Conservation (phyloP, 92 coral and sea anemone genomes). For the Zoanthus sociatus region DNA sequence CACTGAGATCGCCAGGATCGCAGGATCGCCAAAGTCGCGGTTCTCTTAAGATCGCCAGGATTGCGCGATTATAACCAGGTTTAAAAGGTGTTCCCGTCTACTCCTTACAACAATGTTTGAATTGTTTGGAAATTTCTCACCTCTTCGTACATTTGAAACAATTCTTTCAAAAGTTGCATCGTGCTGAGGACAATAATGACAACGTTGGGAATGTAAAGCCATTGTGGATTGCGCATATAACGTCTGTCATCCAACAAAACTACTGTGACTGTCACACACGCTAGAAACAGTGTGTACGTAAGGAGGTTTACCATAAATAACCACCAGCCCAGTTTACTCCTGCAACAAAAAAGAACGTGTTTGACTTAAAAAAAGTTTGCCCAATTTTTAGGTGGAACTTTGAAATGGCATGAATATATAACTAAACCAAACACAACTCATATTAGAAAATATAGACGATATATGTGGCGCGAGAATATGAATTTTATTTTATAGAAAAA, state of each 20-base stretch:
- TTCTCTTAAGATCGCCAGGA: too few relatives aligned
- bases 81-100: not conserved
- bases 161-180: constrained; percentile 40
- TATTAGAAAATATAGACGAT: too few relatives aligned
- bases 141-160: constrained; percentile 28
- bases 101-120: not conserved
- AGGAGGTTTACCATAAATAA: constrained; percentile 30
- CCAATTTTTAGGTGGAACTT: too few relatives aligned
- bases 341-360: not conserved
- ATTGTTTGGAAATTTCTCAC: not conserved
- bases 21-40: not conserved
- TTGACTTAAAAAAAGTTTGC: not conserved
- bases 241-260: constrained; percentile 12
- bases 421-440: too few relatives aligned
- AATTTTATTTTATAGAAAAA: too few relatives aligned
- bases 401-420: too few relatives aligned
- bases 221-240: not conserved
- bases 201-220: not conserved
- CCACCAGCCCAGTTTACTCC: constrained; percentile 57
- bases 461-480: too few relatives aligned
- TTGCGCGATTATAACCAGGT: not conserved
- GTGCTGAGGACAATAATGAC: constrained; percentile 4
- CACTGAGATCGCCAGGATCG: too few relatives aligned
- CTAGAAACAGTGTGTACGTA: constrained; percentile 35
- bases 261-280: constrained; percentile 32